These are phyloP conservation scores for Tokudaia tokunoshimensis DNA, from an alignment of 2,797 vertebrate genomes.

Conservation along the genomic window DNA sequence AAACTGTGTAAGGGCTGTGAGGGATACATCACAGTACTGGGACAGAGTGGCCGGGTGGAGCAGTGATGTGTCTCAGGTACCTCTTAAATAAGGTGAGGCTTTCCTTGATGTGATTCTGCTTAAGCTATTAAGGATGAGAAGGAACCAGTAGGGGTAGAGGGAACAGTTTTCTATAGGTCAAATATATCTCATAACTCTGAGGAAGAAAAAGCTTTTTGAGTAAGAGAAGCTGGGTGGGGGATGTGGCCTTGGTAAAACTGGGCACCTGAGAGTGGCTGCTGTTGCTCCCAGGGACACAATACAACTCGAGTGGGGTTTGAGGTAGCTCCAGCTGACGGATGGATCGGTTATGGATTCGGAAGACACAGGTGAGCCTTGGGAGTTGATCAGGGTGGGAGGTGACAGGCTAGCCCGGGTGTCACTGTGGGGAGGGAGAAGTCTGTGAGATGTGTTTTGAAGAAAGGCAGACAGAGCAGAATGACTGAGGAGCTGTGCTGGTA, in stretches of 20 bases:
- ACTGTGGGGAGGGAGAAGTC: neutral
- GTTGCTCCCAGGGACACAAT: neutral
- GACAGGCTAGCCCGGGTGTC: neutral
- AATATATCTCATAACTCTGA: neutral
- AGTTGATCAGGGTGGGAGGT: no score
- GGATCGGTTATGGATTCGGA: neutral
- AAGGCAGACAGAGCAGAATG: neutral
- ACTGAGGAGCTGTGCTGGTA: neutral
- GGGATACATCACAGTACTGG: neutral
- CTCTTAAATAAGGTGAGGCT: neutral
- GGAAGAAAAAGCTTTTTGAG: neutral
- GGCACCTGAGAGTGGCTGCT: neutral
- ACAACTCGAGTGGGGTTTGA: neutral
- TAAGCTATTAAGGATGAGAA: neutral
- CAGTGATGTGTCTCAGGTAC: neutral
- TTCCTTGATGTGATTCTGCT: neutral
- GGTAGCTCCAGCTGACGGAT: neutral
- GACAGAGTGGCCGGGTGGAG: neutral
- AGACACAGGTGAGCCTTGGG: neutral
- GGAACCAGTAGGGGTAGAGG: neutral
- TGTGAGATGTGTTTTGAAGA: neutral
- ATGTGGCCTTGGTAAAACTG: neutral
- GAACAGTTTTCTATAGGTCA: neutral
- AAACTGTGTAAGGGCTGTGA: neutral
- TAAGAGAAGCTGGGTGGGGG: neutral